These are phyloP conservation scores for Amblyteles armatorius DNA, from an alignment of 2,888 invertebrate species.

Conservation along the genomic window DNA sequence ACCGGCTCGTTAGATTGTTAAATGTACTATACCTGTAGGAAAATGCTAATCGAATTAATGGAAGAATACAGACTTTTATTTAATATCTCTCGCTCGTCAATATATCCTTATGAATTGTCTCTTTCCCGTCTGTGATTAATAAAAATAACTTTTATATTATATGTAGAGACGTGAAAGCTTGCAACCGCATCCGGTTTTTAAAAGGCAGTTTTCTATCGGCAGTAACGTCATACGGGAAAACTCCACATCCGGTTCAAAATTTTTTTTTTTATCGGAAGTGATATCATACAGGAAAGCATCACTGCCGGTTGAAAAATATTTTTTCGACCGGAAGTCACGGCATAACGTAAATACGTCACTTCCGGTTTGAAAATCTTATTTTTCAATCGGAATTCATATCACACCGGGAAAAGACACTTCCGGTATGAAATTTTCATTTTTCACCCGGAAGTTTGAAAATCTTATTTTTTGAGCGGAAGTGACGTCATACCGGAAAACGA, in stretches of 20 bases:
- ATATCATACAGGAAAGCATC: not conserved
- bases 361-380: not conserved
- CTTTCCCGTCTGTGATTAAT: conserved; percentile 5
- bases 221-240: not conserved
- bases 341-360: not conserved
- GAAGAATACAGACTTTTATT: conserved; percentile 52
- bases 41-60: conserved; percentile 47
- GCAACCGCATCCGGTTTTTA: not conserved
- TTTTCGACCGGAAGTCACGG: not conserved
- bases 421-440: not conserved
- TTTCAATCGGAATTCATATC: not conserved
- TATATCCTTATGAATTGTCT: not conserved
- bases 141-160: not conserved
- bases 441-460: not conserved
- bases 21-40: conserved; percentile 54
- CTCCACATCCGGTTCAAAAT: too few species aligned
- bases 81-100: not conserved
- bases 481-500: not conserved
- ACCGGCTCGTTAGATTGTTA: conserved; percentile 74
- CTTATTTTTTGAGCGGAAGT: not conserved
- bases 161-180: not conserved
- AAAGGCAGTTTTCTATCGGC: not conserved
- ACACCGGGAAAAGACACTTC: not conserved
- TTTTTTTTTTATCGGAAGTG: not conserved
- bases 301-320: not conserved